phyloP scores from a whole-genome alignment of 2,888 invertebrate genomes.

The Eristalis intricaria region DNA sequence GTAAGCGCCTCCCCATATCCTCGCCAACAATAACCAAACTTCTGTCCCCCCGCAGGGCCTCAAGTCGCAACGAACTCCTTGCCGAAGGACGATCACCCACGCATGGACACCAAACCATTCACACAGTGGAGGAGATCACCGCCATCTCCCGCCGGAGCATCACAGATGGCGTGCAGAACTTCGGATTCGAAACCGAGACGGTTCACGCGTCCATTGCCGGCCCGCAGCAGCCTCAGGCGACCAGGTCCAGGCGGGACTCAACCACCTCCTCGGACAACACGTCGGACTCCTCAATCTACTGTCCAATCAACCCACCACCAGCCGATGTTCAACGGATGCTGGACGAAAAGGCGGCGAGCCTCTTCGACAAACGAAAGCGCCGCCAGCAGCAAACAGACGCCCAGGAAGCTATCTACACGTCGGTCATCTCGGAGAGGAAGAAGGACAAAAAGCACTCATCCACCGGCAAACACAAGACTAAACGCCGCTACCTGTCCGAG shows the following conservation, averaged over 20 bases:
- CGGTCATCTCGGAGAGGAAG: conserved; percentile 78
- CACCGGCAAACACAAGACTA: conserved; percentile 76
- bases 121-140: conserved; percentile 62
- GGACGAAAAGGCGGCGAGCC: conserved; percentile 78
- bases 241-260: conserved; percentile 76
- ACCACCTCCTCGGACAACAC: conserved; percentile 79
- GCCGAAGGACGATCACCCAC: conserved; percentile 77
- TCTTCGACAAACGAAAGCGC: conserved; percentile 78
- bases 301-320: conserved; percentile 79
- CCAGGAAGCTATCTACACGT: conserved; percentile 78
- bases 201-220: conserved; percentile 73
- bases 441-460: conserved; percentile 74
- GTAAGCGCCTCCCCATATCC: conserved; percentile 70
- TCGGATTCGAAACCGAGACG: conserved; percentile 77
- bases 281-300: conserved; percentile 81
- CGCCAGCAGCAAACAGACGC: conserved; percentile 77
- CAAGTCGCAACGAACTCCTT: conserved; percentile 78
- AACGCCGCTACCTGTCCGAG: conserved; percentile 79
- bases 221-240: not conserved
- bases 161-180: conserved; percentile 77
- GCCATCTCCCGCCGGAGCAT: conserved; percentile 73
- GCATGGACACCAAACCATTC: conserved; percentile 73
- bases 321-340: conserved; percentile 79
- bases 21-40: not conserved
- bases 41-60: conserved; percentile 73